These are phyloP conservation scores for Rhimphoctona megacephalus DNA, from an alignment of 2,888 invertebrate species.

Conservation along the genomic window DNA sequence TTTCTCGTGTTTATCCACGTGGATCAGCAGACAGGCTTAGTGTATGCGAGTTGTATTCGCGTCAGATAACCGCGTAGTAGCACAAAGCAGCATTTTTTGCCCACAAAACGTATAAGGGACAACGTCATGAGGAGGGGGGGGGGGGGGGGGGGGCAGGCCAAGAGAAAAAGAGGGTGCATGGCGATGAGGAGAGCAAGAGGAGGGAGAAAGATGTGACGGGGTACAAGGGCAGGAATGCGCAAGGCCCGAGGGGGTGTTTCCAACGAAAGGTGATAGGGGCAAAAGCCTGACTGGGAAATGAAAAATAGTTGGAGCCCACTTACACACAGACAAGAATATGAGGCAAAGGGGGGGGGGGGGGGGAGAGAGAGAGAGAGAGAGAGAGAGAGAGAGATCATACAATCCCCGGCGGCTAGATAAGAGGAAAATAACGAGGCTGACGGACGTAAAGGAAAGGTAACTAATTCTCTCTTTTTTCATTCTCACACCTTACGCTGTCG, in stretches of 20 bases:
- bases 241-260: slow-evolving; percentile 47
- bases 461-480: slow-evolving; percentile 76
- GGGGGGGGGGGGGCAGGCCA: not conserved
- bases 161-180: slow-evolving; percentile 45
- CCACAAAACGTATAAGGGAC: slow-evolving; percentile 56
- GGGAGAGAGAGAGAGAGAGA: not conserved
- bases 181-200: slow-evolving; percentile 54
- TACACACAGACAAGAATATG: slow-evolving; percentile 36
- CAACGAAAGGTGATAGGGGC: slow-evolving; percentile 68
- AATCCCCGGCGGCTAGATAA: slow-evolving; percentile 74
- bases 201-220: slow-evolving; percentile 38
- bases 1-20: slow-evolving; percentile 65
- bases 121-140: not conserved
- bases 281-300: slow-evolving; percentile 72
- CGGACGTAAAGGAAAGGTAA: slow-evolving; percentile 74
- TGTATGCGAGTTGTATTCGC: slow-evolving; percentile 31
- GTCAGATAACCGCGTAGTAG: slow-evolving; percentile 39
- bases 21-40: not conserved
- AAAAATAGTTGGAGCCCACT: slow-evolving; percentile 75
- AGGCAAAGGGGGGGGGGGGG: not conserved
- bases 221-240: slow-evolving; percentile 18
- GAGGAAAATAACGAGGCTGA: slow-evolving; percentile 78
- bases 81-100: slow-evolving; percentile 67
- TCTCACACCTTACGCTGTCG: slow-evolving; percentile 48
- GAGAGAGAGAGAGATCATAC: slow-evolving; percentile 59